Conservation (phyloP, 2,888 invertebrate species). For the Theristus sp. region DNA sequence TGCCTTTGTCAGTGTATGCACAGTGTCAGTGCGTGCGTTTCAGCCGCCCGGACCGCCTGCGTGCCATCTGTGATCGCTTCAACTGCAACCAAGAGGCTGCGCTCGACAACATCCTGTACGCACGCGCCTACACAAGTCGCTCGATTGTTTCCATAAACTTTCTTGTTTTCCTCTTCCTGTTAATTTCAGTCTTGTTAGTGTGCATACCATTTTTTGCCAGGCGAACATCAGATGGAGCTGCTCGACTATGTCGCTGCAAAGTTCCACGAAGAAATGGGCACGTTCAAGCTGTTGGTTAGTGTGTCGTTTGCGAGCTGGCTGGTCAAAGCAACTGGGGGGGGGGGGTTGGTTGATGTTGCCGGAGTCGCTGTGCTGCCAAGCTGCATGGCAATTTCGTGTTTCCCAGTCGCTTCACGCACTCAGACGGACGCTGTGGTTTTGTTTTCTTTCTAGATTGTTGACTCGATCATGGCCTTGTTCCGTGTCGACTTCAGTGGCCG, state of each 20-base stretch:
- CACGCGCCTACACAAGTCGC: constrained; percentile 54
- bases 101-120: constrained; percentile 56
- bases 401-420: neutral
- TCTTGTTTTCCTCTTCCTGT: neutral
- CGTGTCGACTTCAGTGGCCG: constrained; percentile 58
- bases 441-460: constrained; percentile 42
- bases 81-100: constrained; percentile 53
- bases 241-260: constrained; percentile 57
- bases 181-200: no score
- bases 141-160: no score
- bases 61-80: constrained; percentile 54
- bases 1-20: no score
- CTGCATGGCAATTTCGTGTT: no score
- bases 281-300: constrained; percentile 37
- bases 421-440: neutral
- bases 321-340: no score
- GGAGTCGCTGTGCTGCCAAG: no score
- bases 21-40: no score
- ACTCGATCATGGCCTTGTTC: constrained; percentile 55
- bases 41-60: constrained; percentile 52
- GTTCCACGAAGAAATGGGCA: constrained; percentile 58
- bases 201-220: constrained; percentile 14
- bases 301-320: neutral
- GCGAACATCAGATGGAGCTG: constrained; percentile 56
- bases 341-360: no score